A percentile compares a stretch with the other conserved stretches of the same genome.
Evolutionary conservation across 1,140 invertebrate genomes (phyloP).

Genomic region (Calephelis virginiensis): DNA sequence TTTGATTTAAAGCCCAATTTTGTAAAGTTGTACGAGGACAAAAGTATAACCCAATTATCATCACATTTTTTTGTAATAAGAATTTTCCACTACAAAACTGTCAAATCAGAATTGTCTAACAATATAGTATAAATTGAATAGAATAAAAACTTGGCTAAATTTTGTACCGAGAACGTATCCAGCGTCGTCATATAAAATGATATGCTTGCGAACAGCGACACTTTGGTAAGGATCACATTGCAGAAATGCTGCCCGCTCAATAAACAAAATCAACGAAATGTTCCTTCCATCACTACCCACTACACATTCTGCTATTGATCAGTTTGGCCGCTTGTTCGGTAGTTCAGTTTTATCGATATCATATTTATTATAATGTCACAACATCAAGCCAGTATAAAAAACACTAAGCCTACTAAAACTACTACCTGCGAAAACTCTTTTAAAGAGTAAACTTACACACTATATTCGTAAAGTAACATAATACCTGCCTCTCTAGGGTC

Average conservation of each 20-base stretch:
- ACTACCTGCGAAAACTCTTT: constrained; percentile 79
- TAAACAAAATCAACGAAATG: constrained; percentile 55
- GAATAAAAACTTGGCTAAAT: constrained; percentile 73
- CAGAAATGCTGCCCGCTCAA: constrained; percentile 55
- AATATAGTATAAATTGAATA: constrained; percentile 72
- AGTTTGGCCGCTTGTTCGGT: constrained; percentile 66
- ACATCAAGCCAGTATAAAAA: constrained; percentile 80
- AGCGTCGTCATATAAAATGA: constrained; percentile 69
- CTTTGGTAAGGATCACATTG: constrained; percentile 70
- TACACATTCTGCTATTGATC: constrained; percentile 76
- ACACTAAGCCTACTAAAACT: constrained; percentile 80
- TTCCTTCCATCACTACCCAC: constrained; percentile 56
- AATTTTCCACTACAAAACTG: constrained; percentile 53
- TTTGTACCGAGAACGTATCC: constrained; percentile 75
- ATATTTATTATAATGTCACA: constrained; percentile 78
- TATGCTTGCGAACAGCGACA: constrained; percentile 75
- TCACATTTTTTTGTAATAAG: background rate
- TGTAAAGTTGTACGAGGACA: too few species aligned
- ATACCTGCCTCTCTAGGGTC: constrained; percentile 41
- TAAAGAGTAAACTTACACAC: constrained; percentile 78
- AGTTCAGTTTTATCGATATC: constrained; percentile 61
- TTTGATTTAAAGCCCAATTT: too few species aligned
- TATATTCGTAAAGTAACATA: constrained; percentile 76
- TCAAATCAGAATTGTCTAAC: constrained; percentile 71
- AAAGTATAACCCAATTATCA: too few species aligned